A percentile compares a stretch with the other conserved stretches of the same genome.
phyloP scores from a whole-genome alignment of 92 coral and sea anemone genomes.

The Siderastrea radians region DNA sequence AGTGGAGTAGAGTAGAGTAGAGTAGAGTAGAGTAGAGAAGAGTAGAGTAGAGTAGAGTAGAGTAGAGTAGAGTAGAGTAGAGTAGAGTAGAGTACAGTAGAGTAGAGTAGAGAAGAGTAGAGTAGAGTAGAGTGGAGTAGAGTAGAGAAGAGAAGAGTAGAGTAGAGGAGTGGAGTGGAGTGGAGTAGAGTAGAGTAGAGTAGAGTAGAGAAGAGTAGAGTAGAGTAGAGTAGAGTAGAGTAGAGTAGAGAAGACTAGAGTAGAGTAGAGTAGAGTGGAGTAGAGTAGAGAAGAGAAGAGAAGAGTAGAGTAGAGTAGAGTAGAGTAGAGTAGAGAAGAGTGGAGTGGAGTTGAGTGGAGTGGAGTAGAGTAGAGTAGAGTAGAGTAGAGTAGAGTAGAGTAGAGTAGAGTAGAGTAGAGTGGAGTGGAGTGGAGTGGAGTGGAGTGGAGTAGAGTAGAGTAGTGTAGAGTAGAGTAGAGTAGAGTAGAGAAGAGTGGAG shows the following conservation, averaged over 20 bases:
- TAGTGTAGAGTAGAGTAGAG: conserved; percentile 30
- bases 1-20: background rate
- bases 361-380: conserved; percentile 14
- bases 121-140: conserved; percentile 15
- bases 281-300: no score
- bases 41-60: background rate
- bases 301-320: conserved; percentile 23
- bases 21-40: background rate
- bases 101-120: conserved; percentile 37
- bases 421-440: no score
- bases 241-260: conserved; percentile 3
- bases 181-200: conserved; percentile 24
- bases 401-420: background rate
- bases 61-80: conserved; percentile 30
- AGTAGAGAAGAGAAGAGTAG: conserved; percentile 36
- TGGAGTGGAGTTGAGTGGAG: conserved; percentile 34
- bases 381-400: conserved; percentile 24
- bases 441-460: conserved; percentile 12
- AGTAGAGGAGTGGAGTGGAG: conserved; percentile 27
- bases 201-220: conserved; percentile 27
- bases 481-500: conserved; percentile 32
- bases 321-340: conserved; percentile 27
- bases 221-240: conserved; percentile 11
- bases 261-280: conserved; percentile 8
- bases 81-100: conserved; percentile 36